These are phyloP conservation scores for Diarsia rubi DNA, from an alignment of 2,888 invertebrate genomes.

Conservation along the genomic window DNA sequence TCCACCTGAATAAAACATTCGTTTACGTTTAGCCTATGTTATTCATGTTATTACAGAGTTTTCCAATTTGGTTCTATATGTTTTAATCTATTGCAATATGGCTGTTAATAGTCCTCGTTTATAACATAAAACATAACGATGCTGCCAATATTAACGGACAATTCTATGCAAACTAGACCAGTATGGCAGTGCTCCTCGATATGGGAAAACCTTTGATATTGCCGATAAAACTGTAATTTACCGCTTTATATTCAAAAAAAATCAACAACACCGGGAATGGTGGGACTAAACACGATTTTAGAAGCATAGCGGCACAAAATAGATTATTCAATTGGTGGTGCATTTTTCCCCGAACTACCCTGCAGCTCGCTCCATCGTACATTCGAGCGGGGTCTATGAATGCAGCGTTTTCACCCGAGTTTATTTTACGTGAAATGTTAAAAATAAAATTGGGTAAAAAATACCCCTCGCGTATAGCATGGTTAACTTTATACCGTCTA, in stretches of 20 bases:
- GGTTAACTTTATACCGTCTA: slow-evolving; percentile 61
- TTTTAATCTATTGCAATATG: slow-evolving; percentile 26
- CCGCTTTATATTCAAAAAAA: slow-evolving; percentile 19
- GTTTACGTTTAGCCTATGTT: neutral
- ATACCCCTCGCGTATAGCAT: slow-evolving; percentile 53
- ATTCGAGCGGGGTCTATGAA: slow-evolving; percentile 71
- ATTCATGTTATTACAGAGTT: neutral
- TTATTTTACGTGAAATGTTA: slow-evolving; percentile 69
- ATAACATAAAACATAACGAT: slow-evolving; percentile 36
- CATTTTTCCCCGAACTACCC: slow-evolving; percentile 73
- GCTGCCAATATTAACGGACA: slow-evolving; percentile 22
- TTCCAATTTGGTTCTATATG: neutral
- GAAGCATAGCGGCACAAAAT: slow-evolving; percentile 67
- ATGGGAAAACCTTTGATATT: slow-evolving; percentile 29
- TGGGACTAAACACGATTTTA: slow-evolving; percentile 43
- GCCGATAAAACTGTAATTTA: slow-evolving; percentile 33
- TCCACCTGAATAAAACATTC: neutral
- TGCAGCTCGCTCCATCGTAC: slow-evolving; percentile 64
- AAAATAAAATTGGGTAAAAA: slow-evolving; percentile 71
- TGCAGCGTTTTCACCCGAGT: slow-evolving; percentile 68
- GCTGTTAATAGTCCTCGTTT: neutral
- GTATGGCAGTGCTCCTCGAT: neutral
- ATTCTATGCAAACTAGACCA: slow-evolving; percentile 27
- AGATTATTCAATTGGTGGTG: slow-evolving; percentile 84
- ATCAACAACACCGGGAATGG: slow-evolving; percentile 4